Evolutionary conservation across 2,797 vertebrate genomes (phyloP).

Genomic region (Pelodytes ibericus): DNA sequence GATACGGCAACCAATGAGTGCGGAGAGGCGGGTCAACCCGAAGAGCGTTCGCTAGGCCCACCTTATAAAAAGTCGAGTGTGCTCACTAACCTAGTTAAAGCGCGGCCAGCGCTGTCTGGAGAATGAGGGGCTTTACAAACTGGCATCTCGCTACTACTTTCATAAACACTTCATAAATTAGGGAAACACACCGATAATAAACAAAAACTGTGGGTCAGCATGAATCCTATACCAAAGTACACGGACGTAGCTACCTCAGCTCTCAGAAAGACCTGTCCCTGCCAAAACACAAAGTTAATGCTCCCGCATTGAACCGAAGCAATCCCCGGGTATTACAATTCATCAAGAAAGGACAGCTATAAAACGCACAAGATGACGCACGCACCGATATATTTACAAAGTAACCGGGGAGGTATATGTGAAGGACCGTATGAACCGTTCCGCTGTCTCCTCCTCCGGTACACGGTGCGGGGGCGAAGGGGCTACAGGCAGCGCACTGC

Average conservation of each 20-base stretch:
- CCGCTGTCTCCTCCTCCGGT: slow-evolving; percentile 18
- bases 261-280: no score
- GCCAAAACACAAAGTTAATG: background rate
- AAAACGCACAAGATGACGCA: background rate
- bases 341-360: background rate
- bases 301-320: background rate
- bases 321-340: background rate
- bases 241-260: no score
- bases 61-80: slow-evolving; percentile 5
- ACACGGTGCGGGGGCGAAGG: background rate
- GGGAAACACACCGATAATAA: no score
- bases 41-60: slow-evolving; percentile 11
- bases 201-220: no score
- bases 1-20: slow-evolving; percentile 4
- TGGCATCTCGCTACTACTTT: no score
- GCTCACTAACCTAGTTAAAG: slow-evolving; percentile 15
- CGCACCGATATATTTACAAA: no score
- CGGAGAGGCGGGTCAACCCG: background rate
- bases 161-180: no score
- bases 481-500: slow-evolving; percentile 25
- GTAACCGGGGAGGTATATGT: background rate
- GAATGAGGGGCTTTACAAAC: no score
- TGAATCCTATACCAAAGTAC: no score
- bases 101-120: slow-evolving; percentile 20
- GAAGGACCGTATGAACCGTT: slow-evolving; percentile 4